These are phyloP conservation scores for Microcebus jonahi DNA, from an alignment of 2,113 vertebrate genomes.

Conservation along the genomic window DNA sequence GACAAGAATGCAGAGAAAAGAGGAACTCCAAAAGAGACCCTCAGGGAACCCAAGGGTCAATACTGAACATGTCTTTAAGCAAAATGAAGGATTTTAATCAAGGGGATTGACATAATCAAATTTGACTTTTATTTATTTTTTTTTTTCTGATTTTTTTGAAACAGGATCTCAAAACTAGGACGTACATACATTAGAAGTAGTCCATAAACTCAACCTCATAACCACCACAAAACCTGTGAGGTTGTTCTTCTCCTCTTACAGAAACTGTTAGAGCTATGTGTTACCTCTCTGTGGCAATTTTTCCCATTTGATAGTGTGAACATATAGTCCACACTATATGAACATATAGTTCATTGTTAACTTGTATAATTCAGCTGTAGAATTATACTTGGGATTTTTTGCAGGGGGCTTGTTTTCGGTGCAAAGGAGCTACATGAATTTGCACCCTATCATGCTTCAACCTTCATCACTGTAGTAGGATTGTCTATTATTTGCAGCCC, in stretches of 20 bases:
- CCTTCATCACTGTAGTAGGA: background rate
- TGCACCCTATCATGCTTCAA: background rate
- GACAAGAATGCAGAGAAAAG: background rate
- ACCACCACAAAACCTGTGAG: background rate
- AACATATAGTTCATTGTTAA: background rate
- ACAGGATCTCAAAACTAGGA: background rate
- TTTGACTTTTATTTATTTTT: background rate
- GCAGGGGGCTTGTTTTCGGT: background rate
- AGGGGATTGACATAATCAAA: background rate
- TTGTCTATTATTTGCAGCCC: background rate
- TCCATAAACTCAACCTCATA: background rate
- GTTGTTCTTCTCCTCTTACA: background rate
- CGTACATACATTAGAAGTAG: background rate
- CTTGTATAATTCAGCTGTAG: background rate
- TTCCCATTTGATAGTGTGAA: background rate
- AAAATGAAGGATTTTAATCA: conserved; percentile 1
- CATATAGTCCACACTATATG: too few relatives aligned
- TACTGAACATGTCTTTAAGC: background rate
- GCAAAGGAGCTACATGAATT: background rate
- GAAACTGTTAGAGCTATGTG: background rate
- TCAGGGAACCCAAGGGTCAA: background rate
- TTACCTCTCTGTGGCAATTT: background rate
- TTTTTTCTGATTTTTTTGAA: too few relatives aligned
- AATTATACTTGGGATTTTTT: background rate
- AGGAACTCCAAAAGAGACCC: background rate